Evolutionary conservation across 2,888 invertebrate genomes (phyloP).

Genomic region (Celastrina argiolus): DNA sequence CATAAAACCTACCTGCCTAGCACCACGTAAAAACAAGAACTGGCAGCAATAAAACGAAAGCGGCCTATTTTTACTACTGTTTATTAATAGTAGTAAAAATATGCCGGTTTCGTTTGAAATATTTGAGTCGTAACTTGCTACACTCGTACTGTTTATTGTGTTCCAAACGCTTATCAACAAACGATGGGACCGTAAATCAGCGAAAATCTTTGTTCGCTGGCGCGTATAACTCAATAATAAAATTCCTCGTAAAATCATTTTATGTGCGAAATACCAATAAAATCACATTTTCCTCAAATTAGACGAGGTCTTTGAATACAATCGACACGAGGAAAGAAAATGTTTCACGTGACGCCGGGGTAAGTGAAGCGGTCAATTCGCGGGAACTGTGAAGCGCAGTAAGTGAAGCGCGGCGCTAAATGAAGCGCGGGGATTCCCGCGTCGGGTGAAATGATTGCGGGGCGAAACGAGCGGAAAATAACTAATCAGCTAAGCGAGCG

Average conservation of each 20-base stretch:
- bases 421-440: background rate
- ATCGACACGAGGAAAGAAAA: background rate
- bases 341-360: background rate
- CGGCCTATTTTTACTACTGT: background rate
- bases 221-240: background rate
- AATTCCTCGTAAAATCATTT: background rate
- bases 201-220: background rate
- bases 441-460: background rate
- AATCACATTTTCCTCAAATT: constrained; percentile 5
- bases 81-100: background rate
- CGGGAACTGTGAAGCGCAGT: background rate
- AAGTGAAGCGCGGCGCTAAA: background rate
- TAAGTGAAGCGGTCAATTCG: background rate
- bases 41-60: background rate
- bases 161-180: background rate
- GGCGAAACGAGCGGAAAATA: constrained; percentile 4
- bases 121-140: background rate
- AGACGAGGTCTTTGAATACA: background rate
- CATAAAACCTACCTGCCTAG: background rate
- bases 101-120: background rate
- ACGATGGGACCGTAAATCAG: background rate
- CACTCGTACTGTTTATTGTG: background rate
- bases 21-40: background rate
- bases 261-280: background rate
- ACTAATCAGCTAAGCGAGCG: constrained; percentile 6